These are phyloP conservation scores for Drosophila ezoana DNA, from an alignment of 2,888 invertebrate genomes.

Conservation along the genomic window DNA sequence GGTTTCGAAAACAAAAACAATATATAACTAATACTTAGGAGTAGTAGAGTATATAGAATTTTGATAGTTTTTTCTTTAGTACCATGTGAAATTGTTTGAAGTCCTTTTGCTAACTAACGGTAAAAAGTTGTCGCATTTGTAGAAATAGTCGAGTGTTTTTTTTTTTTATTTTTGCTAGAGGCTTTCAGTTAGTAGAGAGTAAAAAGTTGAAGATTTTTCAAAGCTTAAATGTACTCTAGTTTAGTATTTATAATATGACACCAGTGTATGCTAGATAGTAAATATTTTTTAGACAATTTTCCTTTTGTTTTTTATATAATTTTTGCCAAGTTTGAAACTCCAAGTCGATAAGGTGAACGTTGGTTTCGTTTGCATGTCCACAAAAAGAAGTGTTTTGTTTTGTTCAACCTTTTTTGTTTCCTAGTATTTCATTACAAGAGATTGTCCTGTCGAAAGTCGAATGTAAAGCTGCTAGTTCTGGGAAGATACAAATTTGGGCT, in stretches of 20 bases:
- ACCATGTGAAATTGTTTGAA: constrained; percentile 22
- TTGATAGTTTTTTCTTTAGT: constrained; percentile 18
- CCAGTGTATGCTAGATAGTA: constrained; percentile 35
- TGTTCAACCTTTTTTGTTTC: constrained; percentile 33
- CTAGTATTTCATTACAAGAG: constrained; percentile 55
- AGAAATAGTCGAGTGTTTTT: constrained; percentile 33
- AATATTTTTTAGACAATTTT: constrained; percentile 27
- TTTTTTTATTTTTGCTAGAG: not conserved
- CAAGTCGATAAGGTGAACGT: constrained; percentile 59
- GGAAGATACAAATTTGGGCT: not conserved
- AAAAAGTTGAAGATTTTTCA: constrained; percentile 48
- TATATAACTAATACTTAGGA: constrained; percentile 13
- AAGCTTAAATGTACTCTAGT: constrained; percentile 40
- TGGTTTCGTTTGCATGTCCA: constrained; percentile 41
- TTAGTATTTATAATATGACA: constrained; percentile 48
- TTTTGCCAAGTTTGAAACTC: constrained; percentile 68
- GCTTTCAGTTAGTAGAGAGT: constrained; percentile 23
- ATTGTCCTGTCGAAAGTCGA: constrained; percentile 71
- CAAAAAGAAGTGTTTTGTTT: constrained; percentile 26
- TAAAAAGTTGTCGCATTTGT: constrained; percentile 47
- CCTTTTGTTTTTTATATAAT: constrained; percentile 6
- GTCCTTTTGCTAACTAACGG: constrained; percentile 34
- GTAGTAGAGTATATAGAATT: constrained; percentile 6
- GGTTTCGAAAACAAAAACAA: constrained; percentile 14
- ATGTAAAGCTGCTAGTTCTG: constrained; percentile 26